phyloP scores from a whole-genome alignment of 2,113 vertebrate species.

The Terrapene triunguis region DNA sequence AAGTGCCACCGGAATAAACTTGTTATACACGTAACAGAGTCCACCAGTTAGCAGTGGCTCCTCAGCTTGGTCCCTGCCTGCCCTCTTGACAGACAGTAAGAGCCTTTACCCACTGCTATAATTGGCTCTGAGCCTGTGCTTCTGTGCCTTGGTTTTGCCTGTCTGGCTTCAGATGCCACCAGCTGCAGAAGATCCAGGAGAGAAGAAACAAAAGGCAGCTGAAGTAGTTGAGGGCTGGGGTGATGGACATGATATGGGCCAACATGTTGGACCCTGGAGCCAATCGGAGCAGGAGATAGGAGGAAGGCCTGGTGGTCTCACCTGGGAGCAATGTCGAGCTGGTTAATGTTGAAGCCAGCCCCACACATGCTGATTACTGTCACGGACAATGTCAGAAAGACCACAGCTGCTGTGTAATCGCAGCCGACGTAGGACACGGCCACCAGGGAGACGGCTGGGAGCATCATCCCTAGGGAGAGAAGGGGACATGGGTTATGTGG shows the following conservation, averaged over 20 bases:
- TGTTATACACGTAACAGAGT: not conserved
- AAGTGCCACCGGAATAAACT: not conserved
- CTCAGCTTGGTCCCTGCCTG: not conserved
- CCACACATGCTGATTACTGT: slow-evolving; percentile 69
- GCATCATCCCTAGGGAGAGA: slow-evolving; percentile 71
- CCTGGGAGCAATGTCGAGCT: slow-evolving; percentile 86
- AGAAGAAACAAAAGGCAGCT: not conserved
- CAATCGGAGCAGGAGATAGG: not conserved
- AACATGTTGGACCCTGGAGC: not conserved
- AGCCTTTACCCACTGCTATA: not conserved
- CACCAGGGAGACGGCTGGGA: slow-evolving; percentile 70
- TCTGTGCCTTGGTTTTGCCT: not conserved
- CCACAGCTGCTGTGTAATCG: slow-evolving; percentile 69
- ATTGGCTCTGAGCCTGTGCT: not conserved
- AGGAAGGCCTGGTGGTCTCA: not conserved
- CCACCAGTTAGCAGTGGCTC: not conserved
- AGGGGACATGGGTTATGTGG: not conserved
- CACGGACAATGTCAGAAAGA: slow-evolving; percentile 77
- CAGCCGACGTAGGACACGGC: slow-evolving; percentile 78
- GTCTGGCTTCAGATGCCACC: not conserved
- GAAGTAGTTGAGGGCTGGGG: not conserved
- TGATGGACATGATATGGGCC: not conserved
- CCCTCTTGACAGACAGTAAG: rapidly evolving
- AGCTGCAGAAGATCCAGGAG: not conserved
- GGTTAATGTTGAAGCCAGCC: slow-evolving; percentile 84